Evolutionary conservation across 37 sponge, comb jelly and placozoan species (phyloP), one percentile per base, ranked within the genome.

Genomic region (Aplysina aerophoba): DNA sequence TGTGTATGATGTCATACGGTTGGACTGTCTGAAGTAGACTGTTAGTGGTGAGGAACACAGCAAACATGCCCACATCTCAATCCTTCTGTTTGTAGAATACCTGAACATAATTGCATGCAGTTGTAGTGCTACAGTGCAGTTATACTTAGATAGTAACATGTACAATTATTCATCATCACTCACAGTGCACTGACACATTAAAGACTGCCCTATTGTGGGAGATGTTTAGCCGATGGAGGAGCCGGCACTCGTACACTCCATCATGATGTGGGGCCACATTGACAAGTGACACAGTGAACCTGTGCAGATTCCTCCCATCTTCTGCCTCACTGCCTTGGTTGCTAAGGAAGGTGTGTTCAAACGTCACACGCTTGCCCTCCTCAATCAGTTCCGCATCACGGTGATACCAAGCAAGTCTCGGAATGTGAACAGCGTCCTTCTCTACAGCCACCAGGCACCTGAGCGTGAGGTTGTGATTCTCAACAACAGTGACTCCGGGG

Each of bases 111-210:
- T n/a, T n/a, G n/a, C n/a, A n/a, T n/a, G 50, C 50, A 8, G 8
- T 11, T 44, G 50, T 11, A 44, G 50, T 44, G 50, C 8, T 44
- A 44, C 50, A 44, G 50, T 44, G 8, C 50, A 44, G 50, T 44
- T 44, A 44, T 8, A 44, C 8, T 44, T 44, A 8, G 50, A 8
- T 44, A 44, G 50, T 44, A 44, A 44, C 8, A 44, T 44, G 50
- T 44, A 44, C 50, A n/a, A n/a, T n/a, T n/a, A n/a, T n/a, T n/a
- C n/a, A 58, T 62, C 24, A 27, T 6, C 11, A 71, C 78, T 75
- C 25, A 75, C 78, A 75, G 20, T 75, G 78, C 13, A 75, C 78
- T 75, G 78, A 75, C 15, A 75, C 54, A 50, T 75, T 75, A 54
- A 75, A 75, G 14, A 54, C 54, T 20, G 78, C 78, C 22, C 41